Evolutionary conservation across 2,113 vertebrate species (phyloP), one percentile per base, ranked within the genome.

Genomic region (Phyllopteryx taeniolatus): DNA sequence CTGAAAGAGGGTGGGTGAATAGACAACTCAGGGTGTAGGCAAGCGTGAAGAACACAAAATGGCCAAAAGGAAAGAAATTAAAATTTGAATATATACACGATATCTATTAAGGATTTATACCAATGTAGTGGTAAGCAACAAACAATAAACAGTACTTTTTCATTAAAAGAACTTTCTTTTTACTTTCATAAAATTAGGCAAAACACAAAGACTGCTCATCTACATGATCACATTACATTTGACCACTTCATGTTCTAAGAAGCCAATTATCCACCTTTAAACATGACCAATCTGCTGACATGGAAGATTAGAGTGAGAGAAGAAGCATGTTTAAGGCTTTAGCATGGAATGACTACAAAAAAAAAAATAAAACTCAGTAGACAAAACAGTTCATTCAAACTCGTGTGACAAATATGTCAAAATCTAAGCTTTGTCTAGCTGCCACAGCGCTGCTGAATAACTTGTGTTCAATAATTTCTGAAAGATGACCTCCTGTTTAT

Each of bases 331-430:
- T 97, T 93, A 94, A 94, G 93, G 92, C 93, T 91, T 96, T 97
- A 96, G 95, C 95, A 98, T 96, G 98, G 98, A 99, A 99, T 98
- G 98, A 96, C 96, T 97, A 96, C 90, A 96, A 96, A 96, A 94
- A 94, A 95, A 95, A 9, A n/a, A 19, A 6, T 13, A 53, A 53
- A 96, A 93, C 94, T 95, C 93, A 91, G 95, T 94, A 96, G 95
- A 96, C 94, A 95, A 96, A 95, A 98, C 93, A 95, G 95, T 93
- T 95, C 93, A 94, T 94, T 95, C 94, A 95, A 96, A 96, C 94
- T 94, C 59, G 94, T 88, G 94, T 94, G 96, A 96, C 94, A 97
- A 96, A 94, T 96, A 94, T 94, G 95, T 95, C 95, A 96, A 95
- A 93, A 94, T 96, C 95, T 94, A 95, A 94, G 95, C 93, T 93